Base-by-base conservation (phyloP, 2,797 vertebrate species). In the Chelmon rostratus region DNA sequence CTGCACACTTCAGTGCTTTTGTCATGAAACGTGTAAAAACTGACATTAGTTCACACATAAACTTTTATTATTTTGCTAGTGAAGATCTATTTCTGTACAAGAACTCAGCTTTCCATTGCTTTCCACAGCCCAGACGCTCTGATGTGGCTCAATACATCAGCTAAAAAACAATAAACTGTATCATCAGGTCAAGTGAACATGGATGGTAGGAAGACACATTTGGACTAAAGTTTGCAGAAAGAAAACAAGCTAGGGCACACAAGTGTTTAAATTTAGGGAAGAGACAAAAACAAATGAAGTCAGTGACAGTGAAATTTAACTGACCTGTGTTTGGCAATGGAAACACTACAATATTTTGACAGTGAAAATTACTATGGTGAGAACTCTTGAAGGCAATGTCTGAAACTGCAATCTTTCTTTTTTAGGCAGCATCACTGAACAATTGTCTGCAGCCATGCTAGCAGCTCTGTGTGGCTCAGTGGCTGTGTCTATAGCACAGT, bases 331-430 rank as follows among this genome's bases (percentile, higher is more conserved):
- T 80, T 73, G 76, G 64, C 23, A 19, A 67, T 37, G 56, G 54
- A 81, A 76, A 65, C 65, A 21, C 37, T 53, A 37, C 35, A 71
- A 75, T 78, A 84, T 86, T 85, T 73, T 85, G 84, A 86, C 72
- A 82, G 70, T 50, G 70, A 33, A 73, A 79, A 81, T 61, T 72
- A 68, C 54, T 81, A 49, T 75, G 71, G 35, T 83, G 62, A 65
- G 59, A 68, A 33, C 19, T 70, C 49, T 58, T 56, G 44, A 69
- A 28, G 50, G 47, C 81, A 79, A 77, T 2, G 7, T 44, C 47
- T 57, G 23, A 33, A 54, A 70, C 31, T 19, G 37, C 35, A n/a
- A 11, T 40, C 52, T 66, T 12, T 73, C 52, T 58, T 33, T 62
- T 46, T 31, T 5, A 25, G 46, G 12, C 19, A 40, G 12, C 11